A percentile compares a stretch with the other conserved stretches of the same genome.
phyloP scores from a whole-genome alignment of 23 tunicate species.

The Phallusia fumigata region DNA sequence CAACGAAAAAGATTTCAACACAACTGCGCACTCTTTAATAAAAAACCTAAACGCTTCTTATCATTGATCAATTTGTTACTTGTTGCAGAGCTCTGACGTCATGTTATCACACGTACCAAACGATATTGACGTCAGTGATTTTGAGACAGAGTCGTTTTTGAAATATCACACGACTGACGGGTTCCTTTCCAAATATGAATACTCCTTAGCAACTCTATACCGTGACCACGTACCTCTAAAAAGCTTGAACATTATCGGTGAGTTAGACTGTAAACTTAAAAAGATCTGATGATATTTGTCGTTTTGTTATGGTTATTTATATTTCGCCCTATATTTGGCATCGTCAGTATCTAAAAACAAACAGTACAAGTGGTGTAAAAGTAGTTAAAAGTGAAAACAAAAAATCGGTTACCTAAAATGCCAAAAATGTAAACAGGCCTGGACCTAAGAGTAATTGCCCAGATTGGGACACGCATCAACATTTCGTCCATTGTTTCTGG shows the following conservation, averaged over 20 bases:
- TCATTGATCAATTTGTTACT: too few relatives aligned
- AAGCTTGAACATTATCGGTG: not conserved
- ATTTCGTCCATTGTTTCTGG: not conserved
- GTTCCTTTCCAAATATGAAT: not conserved
- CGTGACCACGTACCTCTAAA: not conserved
- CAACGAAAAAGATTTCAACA: too few relatives aligned
- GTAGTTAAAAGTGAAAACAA: not conserved
- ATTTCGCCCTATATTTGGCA: too few relatives aligned
- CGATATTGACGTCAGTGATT: not conserved
- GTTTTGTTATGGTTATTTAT: too few relatives aligned
- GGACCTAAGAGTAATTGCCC: not conserved
- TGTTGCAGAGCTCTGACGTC: constrained; percentile 4
- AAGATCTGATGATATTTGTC: too few relatives aligned
- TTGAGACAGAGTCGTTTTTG: not conserved
- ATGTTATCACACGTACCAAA: constrained; percentile 8
- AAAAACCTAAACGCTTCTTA: too few relatives aligned
- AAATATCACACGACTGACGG: not conserved
- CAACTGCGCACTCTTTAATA: too few relatives aligned
- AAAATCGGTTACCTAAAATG: too few relatives aligned
- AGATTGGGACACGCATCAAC: not conserved
- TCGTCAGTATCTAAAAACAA: not conserved
- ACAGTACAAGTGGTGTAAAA: not conserved
- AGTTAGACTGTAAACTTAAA: not conserved
- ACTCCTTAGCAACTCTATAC: not conserved
- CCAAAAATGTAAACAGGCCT: not conserved